Evolutionary conservation across 1,140 invertebrate species (phyloP).

Genomic region (Orchesella cincta): DNA sequence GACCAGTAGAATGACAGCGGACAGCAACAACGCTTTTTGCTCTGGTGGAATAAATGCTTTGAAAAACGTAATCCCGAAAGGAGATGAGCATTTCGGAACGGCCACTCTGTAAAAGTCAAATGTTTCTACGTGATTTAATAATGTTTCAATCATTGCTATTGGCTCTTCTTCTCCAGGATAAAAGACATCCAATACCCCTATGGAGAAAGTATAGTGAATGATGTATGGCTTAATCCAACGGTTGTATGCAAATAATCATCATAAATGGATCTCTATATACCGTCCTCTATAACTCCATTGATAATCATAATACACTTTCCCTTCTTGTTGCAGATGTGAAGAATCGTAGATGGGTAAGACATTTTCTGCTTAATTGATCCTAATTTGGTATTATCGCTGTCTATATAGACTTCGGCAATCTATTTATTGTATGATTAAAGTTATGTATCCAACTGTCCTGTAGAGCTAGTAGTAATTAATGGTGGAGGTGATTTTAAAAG

Average conservation of each 20-base stretch:
- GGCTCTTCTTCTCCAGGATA: slow-evolving; percentile 24
- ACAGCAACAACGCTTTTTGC: slow-evolving; percentile 8
- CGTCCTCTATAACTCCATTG: not conserved
- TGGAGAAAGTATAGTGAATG: not conserved
- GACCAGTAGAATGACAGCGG: not conserved
- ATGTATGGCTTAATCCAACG: not conserved
- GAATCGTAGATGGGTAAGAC: not conserved
- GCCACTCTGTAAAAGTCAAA: not conserved
- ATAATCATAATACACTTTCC: not conserved
- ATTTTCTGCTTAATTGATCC: slow-evolving; percentile 2
- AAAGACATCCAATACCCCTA: not conserved
- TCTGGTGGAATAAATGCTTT: not conserved
- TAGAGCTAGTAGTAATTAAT: not conserved
- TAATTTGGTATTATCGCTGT: not conserved
- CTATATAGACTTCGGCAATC: not conserved
- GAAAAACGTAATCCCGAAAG: slow-evolving; percentile 8
- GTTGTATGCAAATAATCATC: too few species aligned
- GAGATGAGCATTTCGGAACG: not conserved
- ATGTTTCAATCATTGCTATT: slow-evolving; percentile 22
- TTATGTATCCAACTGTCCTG: not conserved
- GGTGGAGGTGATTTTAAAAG: not conserved
- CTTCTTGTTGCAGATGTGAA: not conserved
- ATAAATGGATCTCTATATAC: too few species aligned
- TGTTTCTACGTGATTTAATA: not conserved
- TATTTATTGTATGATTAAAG: not conserved